These are phyloP conservation scores for Drosophila malerkotliana DNA, from an alignment of 1,140 invertebrate genomes.

Conservation along the genomic window DNA sequence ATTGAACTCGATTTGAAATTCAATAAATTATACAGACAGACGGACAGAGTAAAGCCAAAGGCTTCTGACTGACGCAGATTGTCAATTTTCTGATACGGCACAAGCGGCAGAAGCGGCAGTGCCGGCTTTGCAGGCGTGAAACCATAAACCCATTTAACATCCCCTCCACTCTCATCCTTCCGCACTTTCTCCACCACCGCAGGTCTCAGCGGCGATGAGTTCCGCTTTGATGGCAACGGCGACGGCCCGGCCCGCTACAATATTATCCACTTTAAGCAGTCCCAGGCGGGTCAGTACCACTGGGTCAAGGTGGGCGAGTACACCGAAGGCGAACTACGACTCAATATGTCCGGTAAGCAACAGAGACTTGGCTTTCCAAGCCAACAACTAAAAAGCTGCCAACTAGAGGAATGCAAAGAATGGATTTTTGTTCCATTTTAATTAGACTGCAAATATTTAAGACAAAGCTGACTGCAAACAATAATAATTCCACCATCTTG, in stretches of 20 bases:
- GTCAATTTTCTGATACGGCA: constrained; percentile 78
- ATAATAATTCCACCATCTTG: background rate
- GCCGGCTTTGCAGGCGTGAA: constrained; percentile 39
- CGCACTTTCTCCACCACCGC: constrained; percentile 21
- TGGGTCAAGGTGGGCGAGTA: constrained; percentile 95
- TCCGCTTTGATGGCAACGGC: constrained; percentile 94
- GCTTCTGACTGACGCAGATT: constrained; percentile 61
- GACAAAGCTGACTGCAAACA: background rate
- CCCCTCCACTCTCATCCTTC: constrained; percentile 5
- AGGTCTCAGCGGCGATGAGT: constrained; percentile 95
- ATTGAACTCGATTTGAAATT: constrained; percentile 83
- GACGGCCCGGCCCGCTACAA: constrained; percentile 97
- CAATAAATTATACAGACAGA: constrained; percentile 76
- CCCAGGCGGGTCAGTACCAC: constrained; percentile 88
- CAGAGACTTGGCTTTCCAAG: background rate
- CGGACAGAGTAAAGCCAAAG: constrained; percentile 28
- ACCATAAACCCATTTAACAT: constrained; percentile 67
- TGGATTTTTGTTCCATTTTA: background rate
- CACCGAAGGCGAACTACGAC: constrained; percentile 89
- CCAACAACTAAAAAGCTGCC: background rate
- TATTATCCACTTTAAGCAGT: constrained; percentile 97
- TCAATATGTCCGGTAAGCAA: constrained; percentile 91
- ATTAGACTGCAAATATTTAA: background rate
- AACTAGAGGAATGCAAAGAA: background rate
- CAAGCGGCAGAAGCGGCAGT: constrained; percentile 3